Evolutionary conservation across 2,797 vertebrate genomes (phyloP).

Genomic region (Catamblyrhynchus diadema): DNA sequence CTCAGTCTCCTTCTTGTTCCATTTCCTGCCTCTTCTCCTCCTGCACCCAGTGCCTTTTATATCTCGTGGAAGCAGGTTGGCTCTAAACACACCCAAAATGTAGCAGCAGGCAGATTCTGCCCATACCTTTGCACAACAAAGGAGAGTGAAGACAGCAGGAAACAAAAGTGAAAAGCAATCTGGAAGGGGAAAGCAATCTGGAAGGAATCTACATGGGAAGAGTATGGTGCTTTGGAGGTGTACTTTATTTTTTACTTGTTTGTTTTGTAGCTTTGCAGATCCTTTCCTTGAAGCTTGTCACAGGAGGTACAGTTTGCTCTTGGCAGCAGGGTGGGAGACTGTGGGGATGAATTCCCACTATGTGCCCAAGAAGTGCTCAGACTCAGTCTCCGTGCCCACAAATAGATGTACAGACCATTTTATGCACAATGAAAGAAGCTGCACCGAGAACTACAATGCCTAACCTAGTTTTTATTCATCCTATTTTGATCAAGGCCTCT

Average conservation of each 20-base stretch:
- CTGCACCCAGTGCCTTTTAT: not conserved
- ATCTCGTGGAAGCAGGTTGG: not conserved
- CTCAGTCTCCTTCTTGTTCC: not conserved
- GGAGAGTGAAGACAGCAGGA: not conserved
- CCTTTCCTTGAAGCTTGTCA: not conserved
- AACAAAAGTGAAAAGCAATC: not conserved
- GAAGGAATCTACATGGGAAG: not conserved
- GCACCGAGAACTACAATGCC: slow-evolving; percentile 29
- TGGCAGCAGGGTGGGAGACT: not conserved
- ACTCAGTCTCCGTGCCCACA: not conserved
- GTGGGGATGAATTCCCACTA: not conserved
- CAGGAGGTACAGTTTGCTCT: not conserved
- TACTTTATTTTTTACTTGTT: not conserved
- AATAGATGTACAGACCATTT: not conserved
- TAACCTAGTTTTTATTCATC: slow-evolving; percentile 70
- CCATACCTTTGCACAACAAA: not conserved
- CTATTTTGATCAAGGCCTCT: slow-evolving; percentile 67
- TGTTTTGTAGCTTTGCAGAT: not conserved
- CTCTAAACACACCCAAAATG: not conserved
- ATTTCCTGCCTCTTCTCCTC: not conserved
- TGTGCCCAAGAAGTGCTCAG: not conserved
- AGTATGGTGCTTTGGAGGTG: not conserved
- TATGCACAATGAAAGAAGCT: slow-evolving; percentile 55
- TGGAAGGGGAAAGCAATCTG: not conserved
- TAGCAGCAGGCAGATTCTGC: not conserved